phyloP scores from a whole-genome alignment of 2,888 invertebrate species.

The Alitta virens region DNA sequence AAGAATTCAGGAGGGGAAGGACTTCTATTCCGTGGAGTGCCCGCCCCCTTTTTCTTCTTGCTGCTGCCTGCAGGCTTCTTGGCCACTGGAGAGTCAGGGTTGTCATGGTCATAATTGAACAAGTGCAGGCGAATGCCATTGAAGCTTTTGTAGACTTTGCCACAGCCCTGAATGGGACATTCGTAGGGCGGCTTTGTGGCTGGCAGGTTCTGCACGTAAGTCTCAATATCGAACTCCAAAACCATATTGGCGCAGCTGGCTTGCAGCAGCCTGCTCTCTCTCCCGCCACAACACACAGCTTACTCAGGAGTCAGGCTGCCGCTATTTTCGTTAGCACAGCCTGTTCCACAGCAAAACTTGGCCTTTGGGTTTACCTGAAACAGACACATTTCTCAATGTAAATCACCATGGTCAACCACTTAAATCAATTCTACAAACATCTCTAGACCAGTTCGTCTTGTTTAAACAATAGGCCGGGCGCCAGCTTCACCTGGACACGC shows the following conservation, averaged over 20 bases:
- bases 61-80: constrained; percentile 1
- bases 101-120: constrained; percentile 81
- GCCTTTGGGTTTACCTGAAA: too few relatives aligned
- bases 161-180: constrained; percentile 82
- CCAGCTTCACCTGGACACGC: too few relatives aligned
- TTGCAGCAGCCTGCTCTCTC: too few relatives aligned
- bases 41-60: constrained; percentile 4
- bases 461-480: too few relatives aligned
- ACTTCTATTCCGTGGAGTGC: constrained; percentile 24
- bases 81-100: constrained; percentile 49
- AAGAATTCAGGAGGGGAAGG: constrained; percentile 55
- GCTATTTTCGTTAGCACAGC: too few relatives aligned
- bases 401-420: too few relatives aligned
- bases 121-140: constrained; percentile 84
- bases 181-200: constrained; percentile 82
- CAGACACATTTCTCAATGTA: too few relatives aligned
- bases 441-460: too few relatives aligned
- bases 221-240: constrained; percentile 81
- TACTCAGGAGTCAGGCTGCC: too few relatives aligned
- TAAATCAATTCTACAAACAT: too few relatives aligned
- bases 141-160: constrained; percentile 81
- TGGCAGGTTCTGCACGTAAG: constrained; percentile 79
- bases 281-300: too few relatives aligned
- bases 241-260: constrained; percentile 59
- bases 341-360: too few relatives aligned